Evolutionary conservation across 2,113 vertebrate genomes (phyloP), one percentile per base, ranked within the genome.

Genomic region (Tachysurus fulvidraco): DNA sequence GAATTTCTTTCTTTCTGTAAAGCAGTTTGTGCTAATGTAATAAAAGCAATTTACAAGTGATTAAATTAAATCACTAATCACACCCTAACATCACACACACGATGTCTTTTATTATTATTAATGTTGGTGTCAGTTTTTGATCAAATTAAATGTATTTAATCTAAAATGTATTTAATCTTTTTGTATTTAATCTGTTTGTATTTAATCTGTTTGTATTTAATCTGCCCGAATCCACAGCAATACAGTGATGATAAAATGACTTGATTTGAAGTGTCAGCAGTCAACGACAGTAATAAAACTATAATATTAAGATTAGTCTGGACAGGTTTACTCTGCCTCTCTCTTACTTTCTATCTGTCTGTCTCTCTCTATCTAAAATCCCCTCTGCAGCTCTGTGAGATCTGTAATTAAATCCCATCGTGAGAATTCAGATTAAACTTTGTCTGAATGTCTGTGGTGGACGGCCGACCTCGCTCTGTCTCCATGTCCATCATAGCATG

Each of bases 401-500:
- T 76, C 10, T 81, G 57, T 76, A 82, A 85, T 88, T 77, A 83
- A 69, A 81, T 76, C 73, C 46, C 52, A 69, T 25, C 28, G 46
- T 83, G 44, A 60, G n/a, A 23, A 59, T 57, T 79, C 52, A 79
- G 16, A 79, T 59, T 81, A 81, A 81, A 81, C 78, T 81, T 55
- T 23, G 78, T 60, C 78, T 81, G 78, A 81, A 54, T 81, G 78
- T 81, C 78, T 81, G 78, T 23, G n/a, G 67, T 59, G 81, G 79
- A 54, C 4, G 81, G 74, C 54, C 44, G 57, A 52, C 65, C 55
- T 55, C 28, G 30, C 28, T 30, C 86, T 74, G 83, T 21, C 62
- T 54, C 74, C 5, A 7, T 86, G 81, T 84, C 84, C 64, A 71
- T 89, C 88, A 87, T 46, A 28, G 71, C 71, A 83, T 36, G 52